Evolutionary conservation across 2,113 vertebrate species (phyloP).

Genomic region (Laticauda laticaudata): DNA sequence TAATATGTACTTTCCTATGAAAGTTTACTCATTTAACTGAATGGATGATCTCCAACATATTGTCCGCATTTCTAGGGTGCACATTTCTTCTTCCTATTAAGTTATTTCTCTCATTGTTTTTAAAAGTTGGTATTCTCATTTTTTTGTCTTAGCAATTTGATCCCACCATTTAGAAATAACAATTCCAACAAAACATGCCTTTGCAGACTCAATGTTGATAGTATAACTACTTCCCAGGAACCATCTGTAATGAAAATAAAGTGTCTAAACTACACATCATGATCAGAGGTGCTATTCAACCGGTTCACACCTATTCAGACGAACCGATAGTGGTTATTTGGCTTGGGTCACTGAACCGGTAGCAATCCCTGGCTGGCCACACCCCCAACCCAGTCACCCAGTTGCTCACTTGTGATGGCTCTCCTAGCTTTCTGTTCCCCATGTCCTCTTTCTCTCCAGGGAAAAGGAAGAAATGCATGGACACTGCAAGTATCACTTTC

Average conservation of each 20-base stretch:
- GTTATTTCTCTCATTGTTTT: neutral
- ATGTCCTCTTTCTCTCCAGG: too few relatives aligned
- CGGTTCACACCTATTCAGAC: too few relatives aligned
- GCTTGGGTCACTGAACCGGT: too few relatives aligned
- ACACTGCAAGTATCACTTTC: too few relatives aligned
- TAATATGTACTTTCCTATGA: constrained; percentile 8
- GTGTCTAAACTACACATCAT: neutral
- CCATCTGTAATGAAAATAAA: neutral
- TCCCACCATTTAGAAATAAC: neutral
- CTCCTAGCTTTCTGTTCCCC: too few relatives aligned
- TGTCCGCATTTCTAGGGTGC: neutral
- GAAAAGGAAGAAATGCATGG: too few relatives aligned
- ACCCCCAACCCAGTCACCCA: too few relatives aligned
- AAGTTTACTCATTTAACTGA: neutral
- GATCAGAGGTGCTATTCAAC: too few relatives aligned
- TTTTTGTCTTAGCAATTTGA: neutral
- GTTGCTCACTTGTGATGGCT: too few relatives aligned
- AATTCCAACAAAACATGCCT: neutral
- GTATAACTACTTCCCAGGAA: neutral
- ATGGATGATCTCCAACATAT: neutral
- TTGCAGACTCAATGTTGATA: neutral
- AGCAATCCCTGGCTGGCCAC: too few relatives aligned
- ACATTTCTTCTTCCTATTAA: neutral
- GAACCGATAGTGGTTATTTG: too few relatives aligned
- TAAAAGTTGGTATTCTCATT: neutral